Percentiles rank a stretch among this genome's conserved stretches.
These are phyloP conservation scores for Cyrtorhinus lividipennis DNA, from an alignment of 1,140 invertebrate species.

Conservation along the genomic window DNA sequence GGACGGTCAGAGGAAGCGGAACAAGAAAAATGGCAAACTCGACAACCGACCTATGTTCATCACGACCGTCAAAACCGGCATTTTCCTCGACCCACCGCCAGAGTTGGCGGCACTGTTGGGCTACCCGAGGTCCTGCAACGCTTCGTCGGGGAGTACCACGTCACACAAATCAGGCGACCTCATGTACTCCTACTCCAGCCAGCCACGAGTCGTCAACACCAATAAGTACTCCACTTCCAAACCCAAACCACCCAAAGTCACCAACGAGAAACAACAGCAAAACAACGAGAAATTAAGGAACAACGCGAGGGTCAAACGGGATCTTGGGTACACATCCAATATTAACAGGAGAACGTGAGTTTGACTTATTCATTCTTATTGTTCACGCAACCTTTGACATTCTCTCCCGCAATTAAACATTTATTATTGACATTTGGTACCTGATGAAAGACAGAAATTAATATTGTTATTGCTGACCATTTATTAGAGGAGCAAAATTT, in stretches of 20 bases:
- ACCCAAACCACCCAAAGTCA: constrained; percentile 18
- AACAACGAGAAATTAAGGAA: constrained; percentile 15
- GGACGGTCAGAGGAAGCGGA: constrained; percentile 28
- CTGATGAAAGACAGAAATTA: too few relatives aligned
- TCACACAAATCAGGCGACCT: constrained; percentile 32
- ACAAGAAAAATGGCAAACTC: constrained; percentile 5
- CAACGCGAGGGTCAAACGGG: constrained; percentile 15
- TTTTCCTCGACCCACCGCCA: constrained; percentile 59
- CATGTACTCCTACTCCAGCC: constrained; percentile 43
- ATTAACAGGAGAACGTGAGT: constrained; percentile 15
- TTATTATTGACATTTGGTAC: too few relatives aligned
- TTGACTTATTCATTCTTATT: too few relatives aligned
- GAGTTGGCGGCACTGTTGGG: constrained; percentile 49
- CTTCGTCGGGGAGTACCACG: constrained; percentile 24
- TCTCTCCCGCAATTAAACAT: too few relatives aligned
- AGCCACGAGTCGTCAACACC: constrained; percentile 35
- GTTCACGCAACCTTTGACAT: too few relatives aligned
- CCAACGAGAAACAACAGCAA: constrained; percentile 14
- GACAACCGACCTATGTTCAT: constrained; percentile 38
- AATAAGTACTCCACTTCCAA: constrained; percentile 16
- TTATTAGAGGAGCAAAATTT: too few relatives aligned
- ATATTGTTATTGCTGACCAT: too few relatives aligned
- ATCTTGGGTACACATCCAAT: constrained; percentile 2
- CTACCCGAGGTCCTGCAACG: constrained; percentile 27
- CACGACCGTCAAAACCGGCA: constrained; percentile 59